Conservation (phyloP, 2,113 vertebrate species). For the Anser cygnoides region DNA sequence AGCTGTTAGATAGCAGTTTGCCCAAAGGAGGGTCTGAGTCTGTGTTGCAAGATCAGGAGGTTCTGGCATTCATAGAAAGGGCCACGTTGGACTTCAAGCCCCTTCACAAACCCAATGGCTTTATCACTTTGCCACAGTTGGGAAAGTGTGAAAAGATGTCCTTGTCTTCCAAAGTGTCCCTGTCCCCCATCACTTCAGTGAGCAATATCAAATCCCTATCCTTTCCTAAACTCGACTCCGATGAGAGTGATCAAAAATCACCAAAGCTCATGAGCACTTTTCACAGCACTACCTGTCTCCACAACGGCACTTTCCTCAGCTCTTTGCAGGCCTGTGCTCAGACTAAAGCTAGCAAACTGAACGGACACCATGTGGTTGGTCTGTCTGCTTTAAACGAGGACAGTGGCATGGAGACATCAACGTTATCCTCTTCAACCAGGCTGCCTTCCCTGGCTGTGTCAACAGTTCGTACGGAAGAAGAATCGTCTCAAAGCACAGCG, state of each 20-base stretch:
- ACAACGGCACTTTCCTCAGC: conserved; percentile 79
- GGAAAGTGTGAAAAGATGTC: conserved; percentile 84
- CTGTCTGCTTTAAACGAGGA: conserved; percentile 72
- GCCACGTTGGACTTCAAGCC: conserved; percentile 79
- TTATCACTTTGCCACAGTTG: conserved; percentile 88
- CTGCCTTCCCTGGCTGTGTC: conserved; percentile 73
- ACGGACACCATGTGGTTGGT: conserved; percentile 73
- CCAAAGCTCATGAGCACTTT: conserved; percentile 75
- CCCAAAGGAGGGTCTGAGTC: conserved; percentile 69
- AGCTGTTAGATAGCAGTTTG: conserved; percentile 76
- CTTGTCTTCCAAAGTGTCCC: conserved; percentile 84
- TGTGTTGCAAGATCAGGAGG: conserved; percentile 75
- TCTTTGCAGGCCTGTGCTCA: conserved; percentile 74
- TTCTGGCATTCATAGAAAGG: conserved; percentile 76
- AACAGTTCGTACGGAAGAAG: conserved; percentile 73
- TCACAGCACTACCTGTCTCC: conserved; percentile 79
- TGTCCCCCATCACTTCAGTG: conserved; percentile 77
- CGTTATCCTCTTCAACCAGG: conserved; percentile 56
- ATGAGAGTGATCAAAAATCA: conserved; percentile 80
- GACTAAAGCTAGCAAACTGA: conserved; percentile 77
- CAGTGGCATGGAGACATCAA: conserved; percentile 67
- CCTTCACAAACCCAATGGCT: conserved; percentile 92
- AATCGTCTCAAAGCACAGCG: conserved; percentile 65
- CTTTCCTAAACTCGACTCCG: conserved; percentile 94
- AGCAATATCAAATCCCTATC: conserved; percentile 96